Evolutionary conservation across 2,888 invertebrate species (phyloP).

Genomic region (Caenorhabditis afra): DNA sequence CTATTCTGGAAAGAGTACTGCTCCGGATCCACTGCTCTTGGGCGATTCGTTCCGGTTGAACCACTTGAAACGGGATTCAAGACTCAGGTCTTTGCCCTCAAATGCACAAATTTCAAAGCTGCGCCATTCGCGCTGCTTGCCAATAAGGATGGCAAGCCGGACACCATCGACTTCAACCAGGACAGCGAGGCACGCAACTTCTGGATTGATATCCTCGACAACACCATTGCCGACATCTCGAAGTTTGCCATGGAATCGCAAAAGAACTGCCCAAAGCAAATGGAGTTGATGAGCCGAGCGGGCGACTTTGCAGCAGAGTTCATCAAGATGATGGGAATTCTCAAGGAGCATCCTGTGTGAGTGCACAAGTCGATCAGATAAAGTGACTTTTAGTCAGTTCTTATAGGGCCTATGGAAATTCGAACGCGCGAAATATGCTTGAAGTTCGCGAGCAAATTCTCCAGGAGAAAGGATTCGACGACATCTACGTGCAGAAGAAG

Average conservation of each 20-base stretch:
- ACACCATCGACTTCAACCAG: slow-evolving; percentile 91
- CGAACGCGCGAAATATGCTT: slow-evolving; percentile 91
- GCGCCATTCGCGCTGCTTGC: slow-evolving; percentile 87
- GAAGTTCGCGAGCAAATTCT: slow-evolving; percentile 94
- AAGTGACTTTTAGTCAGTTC: background rate
- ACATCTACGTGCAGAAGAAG: slow-evolving; percentile 84
- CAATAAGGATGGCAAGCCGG: slow-evolving; percentile 83
- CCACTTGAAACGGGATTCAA: slow-evolving; percentile 64
- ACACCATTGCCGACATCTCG: slow-evolving; percentile 84
- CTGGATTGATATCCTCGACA: slow-evolving; percentile 93
- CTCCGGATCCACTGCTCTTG: slow-evolving; percentile 85
- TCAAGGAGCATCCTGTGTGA: slow-evolving; percentile 86
- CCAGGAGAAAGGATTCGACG: slow-evolving; percentile 92
- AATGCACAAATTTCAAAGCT: slow-evolving; percentile 84
- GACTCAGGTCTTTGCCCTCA: slow-evolving; percentile 82
- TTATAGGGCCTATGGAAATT: slow-evolving; percentile 86
- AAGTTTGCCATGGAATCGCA: slow-evolving; percentile 88
- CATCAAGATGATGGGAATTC: slow-evolving; percentile 87
- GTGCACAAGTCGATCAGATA: background rate
- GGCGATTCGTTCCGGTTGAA: slow-evolving; percentile 80
- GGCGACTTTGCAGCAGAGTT: slow-evolving; percentile 90
- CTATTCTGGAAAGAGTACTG: slow-evolving; percentile 86
- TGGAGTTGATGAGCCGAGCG: slow-evolving; percentile 87
- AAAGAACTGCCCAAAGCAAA: slow-evolving; percentile 85
- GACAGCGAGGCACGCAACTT: slow-evolving; percentile 90